A percentile compares a stretch with the other conserved stretches of the same genome.
These are phyloP conservation scores for Hyperoplus lanceolatus DNA, from an alignment of 2,797 vertebrate genomes.

Conservation along the genomic window DNA sequence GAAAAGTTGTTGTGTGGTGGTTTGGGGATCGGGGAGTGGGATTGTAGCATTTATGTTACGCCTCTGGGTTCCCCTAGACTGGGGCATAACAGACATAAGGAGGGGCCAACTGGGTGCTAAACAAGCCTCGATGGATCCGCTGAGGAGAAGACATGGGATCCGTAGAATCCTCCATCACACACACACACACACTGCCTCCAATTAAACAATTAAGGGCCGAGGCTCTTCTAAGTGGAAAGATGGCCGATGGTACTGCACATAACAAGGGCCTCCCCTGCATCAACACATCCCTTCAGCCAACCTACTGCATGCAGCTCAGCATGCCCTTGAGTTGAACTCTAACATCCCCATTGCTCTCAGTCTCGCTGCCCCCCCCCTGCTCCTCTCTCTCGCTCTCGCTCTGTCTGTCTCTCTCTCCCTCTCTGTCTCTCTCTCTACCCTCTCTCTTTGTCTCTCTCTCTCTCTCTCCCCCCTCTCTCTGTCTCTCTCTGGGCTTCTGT, in stretches of 20 bases:
- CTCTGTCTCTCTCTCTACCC: constrained; percentile 14
- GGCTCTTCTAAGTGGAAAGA: constrained; percentile 62
- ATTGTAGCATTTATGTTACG: no score
- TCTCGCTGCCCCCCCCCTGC: constrained; percentile 37
- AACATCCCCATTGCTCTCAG: constrained; percentile 39
- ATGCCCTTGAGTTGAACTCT: constrained; percentile 78
- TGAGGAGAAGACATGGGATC: constrained; percentile 35
- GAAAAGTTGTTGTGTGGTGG: no score
- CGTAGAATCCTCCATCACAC: constrained; percentile 60
- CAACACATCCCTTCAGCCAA: constrained; percentile 56
- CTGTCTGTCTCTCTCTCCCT: constrained; percentile 42
- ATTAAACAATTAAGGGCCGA: constrained; percentile 72
- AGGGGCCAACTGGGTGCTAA: constrained; percentile 36
- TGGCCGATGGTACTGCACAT: constrained; percentile 35
- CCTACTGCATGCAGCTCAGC: constrained; percentile 42
- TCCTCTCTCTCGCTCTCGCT: constrained; percentile 7
- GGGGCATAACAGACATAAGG: no score
- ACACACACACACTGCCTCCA: constrained; percentile 68
- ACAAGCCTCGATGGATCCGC: constrained; percentile 48
- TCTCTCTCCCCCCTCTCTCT: constrained; percentile 33
- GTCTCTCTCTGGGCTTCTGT: constrained; percentile 54
- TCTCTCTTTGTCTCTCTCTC: constrained; percentile 6
- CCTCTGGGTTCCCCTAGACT: no score
- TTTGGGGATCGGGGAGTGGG: no score
- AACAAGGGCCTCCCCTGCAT: constrained; percentile 43